Evolutionary conservation across 2,797 vertebrate genomes (phyloP), one percentile per base, ranked within the genome.

Genomic region (Danio tinwini): DNA sequence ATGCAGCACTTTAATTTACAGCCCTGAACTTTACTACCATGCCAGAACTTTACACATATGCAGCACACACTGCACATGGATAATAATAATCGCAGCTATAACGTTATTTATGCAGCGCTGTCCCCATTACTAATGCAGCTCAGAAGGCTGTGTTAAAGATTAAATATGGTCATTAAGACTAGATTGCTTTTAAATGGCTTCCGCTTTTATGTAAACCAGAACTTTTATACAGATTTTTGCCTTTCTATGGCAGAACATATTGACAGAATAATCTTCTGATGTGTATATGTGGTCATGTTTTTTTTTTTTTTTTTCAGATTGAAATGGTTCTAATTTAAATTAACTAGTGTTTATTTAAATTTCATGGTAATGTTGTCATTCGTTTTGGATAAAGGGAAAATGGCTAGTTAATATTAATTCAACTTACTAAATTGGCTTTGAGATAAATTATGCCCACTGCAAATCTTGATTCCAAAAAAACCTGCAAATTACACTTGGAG

Each of bases 1-100:
- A 88, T 83, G 70, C 83, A 81, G 83, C 62, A 77, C 82, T 88
- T 53, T 82, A 79, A 91, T 91, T 91, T 91, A 92, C 85, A 84
- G 86, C 85, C 49, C 82, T 91, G 89, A 89, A 89, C 89, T 91
- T 92, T 89, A 88, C 73, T 83, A 81, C 63, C 83, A 63, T 85
- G 76, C 86, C 81, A 70, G 81, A 74, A 50, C 72, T 74, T 75
- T 58, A 68, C 52, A 68, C 75, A 47, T 67, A 16, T 61, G 55
- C 55, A 10, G 53, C 29, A 73, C 58, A 50, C 45, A 7, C 65
- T 44, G 17, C 55, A 78, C 55, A 49, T 13, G 21, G 61, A 64
- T 59, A 71, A 72, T 55, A 71, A 77, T 72, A 76, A 72, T 72
- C 61, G 7, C 47, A 61, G 47, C 65, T 70, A 55, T 47, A 64